Evolutionary conservation across 2,797 vertebrate genomes (phyloP).

Genomic region (Philypnodon macrostomus): DNA sequence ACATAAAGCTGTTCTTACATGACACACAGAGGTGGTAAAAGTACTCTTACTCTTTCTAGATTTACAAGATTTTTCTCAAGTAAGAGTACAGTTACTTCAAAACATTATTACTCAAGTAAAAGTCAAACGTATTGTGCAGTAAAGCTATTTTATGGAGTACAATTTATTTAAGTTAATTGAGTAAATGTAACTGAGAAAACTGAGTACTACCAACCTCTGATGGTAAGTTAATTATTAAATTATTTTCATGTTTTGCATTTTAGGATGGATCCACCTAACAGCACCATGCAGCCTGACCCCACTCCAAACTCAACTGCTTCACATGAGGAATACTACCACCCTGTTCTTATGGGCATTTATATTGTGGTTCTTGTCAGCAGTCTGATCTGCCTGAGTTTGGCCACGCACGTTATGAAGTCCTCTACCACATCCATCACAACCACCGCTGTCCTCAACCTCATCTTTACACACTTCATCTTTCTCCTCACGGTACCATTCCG

Average conservation of each 20-base stretch:
- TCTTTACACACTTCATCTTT: slow-evolving; percentile 84
- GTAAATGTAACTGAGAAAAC: too few species aligned
- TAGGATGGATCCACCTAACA: slow-evolving; percentile 1
- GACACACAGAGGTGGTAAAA: too few species aligned
- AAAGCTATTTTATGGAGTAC: too few species aligned
- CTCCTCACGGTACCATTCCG: slow-evolving; percentile 89
- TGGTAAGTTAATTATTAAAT: background rate
- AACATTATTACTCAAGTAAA: too few species aligned
- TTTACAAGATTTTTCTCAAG: too few species aligned
- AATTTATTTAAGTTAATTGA: background rate
- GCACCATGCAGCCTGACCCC: background rate
- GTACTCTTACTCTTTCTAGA: too few species aligned
- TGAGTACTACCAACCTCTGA: too few species aligned
- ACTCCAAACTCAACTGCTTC: background rate
- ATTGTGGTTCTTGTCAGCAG: slow-evolving; percentile 76
- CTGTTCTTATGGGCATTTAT: slow-evolving; percentile 70
- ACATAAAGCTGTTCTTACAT: too few species aligned
- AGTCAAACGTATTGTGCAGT: too few species aligned
- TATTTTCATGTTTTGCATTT: slow-evolving; percentile 1
- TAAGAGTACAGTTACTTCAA: too few species aligned
- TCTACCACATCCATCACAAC: slow-evolving; percentile 82
- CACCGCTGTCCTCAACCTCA: slow-evolving; percentile 84
- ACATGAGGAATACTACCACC: background rate
- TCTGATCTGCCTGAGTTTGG: slow-evolving; percentile 70
- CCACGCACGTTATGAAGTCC: slow-evolving; percentile 79